Base-by-base conservation (phyloP, 2,797 vertebrate genomes). In the Macroramphosus scolopax region DNA sequence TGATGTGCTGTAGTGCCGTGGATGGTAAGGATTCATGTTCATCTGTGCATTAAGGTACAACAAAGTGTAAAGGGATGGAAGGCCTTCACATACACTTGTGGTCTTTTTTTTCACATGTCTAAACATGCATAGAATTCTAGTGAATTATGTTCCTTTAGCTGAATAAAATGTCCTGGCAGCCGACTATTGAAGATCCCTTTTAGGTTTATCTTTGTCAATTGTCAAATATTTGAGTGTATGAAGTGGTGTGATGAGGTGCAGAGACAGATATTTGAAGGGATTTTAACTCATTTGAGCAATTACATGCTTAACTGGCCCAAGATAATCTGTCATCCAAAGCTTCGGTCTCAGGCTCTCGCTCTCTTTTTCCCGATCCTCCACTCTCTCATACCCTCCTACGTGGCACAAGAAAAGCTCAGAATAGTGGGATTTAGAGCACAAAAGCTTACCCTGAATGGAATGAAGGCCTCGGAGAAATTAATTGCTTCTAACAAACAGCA, bases 281-380 rank as follows among this genome's bases (percentile, higher is more conserved):
- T 98, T 98, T 97, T 95, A 97, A 98, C 94, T 97, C 94, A 97
- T 98, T 99, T 97, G 95, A 97, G 95, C 96, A 97, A 99, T 98
- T 98, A 97, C 96, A 99, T 98, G 96, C 95, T 98, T 97, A 98
- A 97, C 96, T 96, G 95, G 93, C 91, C 92, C 92, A 92, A 91
- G 92, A 97, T 97, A 98, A 98, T 98, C 95, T 98, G 93, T 93
- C 93, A 93, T 93, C 90, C 92, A 91, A 92, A 93, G 93, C 90
- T 92, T 93, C 92, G 85, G 82, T 87, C 81, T 80, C 56, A 51
- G 82, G 78, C 78, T 83, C 81, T 87, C 80, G 79, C 82, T 84
- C 82, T 87, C 79, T 82, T 82, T 85, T 78, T n/a, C n/a, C 77
- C 83, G 70, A 77, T 81, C 77, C 81, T 84, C 78, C 73, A 58